Evolutionary conservation across 2,888 invertebrate species (phyloP).

Genomic region (Lathronympha strigana): DNA sequence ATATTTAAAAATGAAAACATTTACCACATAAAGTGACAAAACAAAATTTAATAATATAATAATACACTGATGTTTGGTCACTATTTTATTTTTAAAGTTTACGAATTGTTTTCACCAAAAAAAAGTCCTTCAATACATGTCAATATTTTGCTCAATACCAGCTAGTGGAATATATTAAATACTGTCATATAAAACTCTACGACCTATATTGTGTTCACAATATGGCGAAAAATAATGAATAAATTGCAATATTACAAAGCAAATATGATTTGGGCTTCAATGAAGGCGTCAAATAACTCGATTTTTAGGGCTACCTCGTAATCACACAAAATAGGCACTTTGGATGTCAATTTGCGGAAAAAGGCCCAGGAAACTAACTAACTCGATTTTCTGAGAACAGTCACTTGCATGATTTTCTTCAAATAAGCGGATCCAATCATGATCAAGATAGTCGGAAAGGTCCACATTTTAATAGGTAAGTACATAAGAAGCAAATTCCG

Average conservation of each 20-base stretch:
- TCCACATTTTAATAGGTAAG: slow-evolving; percentile 25
- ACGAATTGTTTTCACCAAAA: too few relatives aligned
- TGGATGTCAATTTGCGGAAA: too few relatives aligned
- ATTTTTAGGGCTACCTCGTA: too few relatives aligned
- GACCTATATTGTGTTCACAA: too few relatives aligned
- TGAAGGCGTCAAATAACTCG: too few relatives aligned
- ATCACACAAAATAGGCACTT: not conserved
- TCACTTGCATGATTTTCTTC: not conserved
- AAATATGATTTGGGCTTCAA: too few relatives aligned
- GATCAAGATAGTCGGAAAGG: not conserved
- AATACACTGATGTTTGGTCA: slow-evolving; percentile 2
- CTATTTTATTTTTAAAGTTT: not conserved
- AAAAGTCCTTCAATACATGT: too few relatives aligned
- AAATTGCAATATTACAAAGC: too few relatives aligned
- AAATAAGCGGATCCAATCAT: not conserved
- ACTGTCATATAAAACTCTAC: too few relatives aligned
- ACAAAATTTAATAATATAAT: not conserved
- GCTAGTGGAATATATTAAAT: too few relatives aligned
- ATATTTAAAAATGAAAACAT: slow-evolving; percentile 6
- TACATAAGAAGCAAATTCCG: slow-evolving; percentile 42
- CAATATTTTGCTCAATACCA: too few relatives aligned
- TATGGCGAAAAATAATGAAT: too few relatives aligned
- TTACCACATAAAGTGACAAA: not conserved
- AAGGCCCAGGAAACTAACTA: not conserved
- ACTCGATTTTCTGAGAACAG: not conserved